Conservation (phyloP, 2,797 vertebrate species). For the Orientallactaga sibirica region DNA sequence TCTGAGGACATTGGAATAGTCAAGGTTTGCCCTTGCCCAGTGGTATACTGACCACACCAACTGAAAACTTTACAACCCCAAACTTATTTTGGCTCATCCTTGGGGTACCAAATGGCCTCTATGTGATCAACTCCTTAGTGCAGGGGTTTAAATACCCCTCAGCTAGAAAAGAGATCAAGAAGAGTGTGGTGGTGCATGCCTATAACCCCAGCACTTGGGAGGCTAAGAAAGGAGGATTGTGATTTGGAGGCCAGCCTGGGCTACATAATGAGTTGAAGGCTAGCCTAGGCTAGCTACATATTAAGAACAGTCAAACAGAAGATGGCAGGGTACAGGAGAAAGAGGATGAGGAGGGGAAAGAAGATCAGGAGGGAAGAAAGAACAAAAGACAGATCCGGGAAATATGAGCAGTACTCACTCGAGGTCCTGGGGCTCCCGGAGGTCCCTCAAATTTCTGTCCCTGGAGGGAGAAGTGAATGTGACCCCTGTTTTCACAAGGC, state of each 20-base stretch:
- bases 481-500: not conserved
- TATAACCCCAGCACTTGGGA: not conserved
- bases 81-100: not conserved
- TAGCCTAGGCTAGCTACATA: too few species aligned
- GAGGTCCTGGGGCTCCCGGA: conserved; percentile 89
- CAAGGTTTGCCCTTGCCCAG: too few species aligned
- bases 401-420: conserved; percentile 86
- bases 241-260: not conserved
- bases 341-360: not conserved
- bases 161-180: not conserved
- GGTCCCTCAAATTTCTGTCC: conserved; percentile 90
- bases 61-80: not conserved
- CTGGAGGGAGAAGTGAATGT: conserved; percentile 82
- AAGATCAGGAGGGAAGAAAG: too few species aligned
- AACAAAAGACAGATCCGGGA: too few species aligned
- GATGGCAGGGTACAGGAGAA: too few species aligned
- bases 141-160: not conserved
- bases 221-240: not conserved
- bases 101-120: not conserved
- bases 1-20: too few species aligned
- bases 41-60: rapidly evolving
- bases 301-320: not conserved
- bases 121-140: not conserved
- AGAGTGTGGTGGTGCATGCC: not conserved
- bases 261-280: not conserved